A percentile compares a stretch with the other conserved stretches of the same genome.
Evolutionary conservation across 1,140 invertebrate genomes (phyloP).

Genomic region (Heliconius hermathena): DNA sequence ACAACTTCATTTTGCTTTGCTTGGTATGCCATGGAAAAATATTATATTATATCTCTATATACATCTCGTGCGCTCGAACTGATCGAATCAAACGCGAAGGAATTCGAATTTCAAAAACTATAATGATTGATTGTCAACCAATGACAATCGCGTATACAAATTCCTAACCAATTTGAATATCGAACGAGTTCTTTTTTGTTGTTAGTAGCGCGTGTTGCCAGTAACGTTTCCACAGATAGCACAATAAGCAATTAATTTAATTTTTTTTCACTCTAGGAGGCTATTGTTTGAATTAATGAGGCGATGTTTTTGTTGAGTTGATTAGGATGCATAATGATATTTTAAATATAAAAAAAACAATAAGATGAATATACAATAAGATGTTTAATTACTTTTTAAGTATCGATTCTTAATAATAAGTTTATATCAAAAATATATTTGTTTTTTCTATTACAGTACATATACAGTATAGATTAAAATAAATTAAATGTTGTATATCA

Average conservation of each 20-base stretch:
- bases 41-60: slow-evolving; percentile 23
- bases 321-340: slow-evolving; percentile 32
- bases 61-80: slow-evolving; percentile 45
- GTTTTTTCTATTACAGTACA: background rate
- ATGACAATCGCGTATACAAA: slow-evolving; percentile 81
- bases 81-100: slow-evolving; percentile 72
- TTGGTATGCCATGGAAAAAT: slow-evolving; percentile 2
- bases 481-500: background rate
- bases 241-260: slow-evolving; percentile 76
- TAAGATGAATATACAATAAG: background rate
- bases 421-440: slow-evolving; percentile 2
- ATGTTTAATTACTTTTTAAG: slow-evolving; percentile 23
- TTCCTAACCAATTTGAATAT: slow-evolving; percentile 78
- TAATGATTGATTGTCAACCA: slow-evolving; percentile 81
- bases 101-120: slow-evolving; percentile 80
- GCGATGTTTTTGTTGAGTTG: slow-evolving; percentile 24
- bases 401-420: background rate
- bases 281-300: slow-evolving; percentile 39
- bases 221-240: slow-evolving; percentile 68
- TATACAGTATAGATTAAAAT: background rate
- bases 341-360: slow-evolving; percentile 9
- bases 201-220: slow-evolving; percentile 60
- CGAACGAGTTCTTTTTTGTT: slow-evolving; percentile 77
- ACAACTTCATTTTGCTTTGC: background rate
- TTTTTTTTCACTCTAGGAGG: slow-evolving; percentile 34